Percentiles rank a stretch among this genome's conserved stretches.
phyloP scores from a whole-genome alignment of 2,797 vertebrate species.

The Halcyon badia region DNA sequence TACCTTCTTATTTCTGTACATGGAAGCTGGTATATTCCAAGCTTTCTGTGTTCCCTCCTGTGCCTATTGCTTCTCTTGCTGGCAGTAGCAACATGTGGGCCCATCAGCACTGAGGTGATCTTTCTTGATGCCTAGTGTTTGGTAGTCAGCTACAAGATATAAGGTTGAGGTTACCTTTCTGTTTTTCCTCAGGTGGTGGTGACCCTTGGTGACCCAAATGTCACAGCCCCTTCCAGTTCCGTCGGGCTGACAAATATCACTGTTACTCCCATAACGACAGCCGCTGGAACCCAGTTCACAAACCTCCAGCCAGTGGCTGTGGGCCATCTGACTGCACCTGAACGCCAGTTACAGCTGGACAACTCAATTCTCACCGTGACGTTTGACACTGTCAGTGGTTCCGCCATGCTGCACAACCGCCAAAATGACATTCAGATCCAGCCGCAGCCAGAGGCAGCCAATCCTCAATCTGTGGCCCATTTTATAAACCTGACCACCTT shows the following conservation, averaged over 20 bases:
- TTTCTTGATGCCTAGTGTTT: neutral
- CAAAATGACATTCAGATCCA: conserved; percentile 87
- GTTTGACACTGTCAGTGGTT: conserved; percentile 93
- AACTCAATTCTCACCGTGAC: conserved; percentile 97
- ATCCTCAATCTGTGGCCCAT: conserved; percentile 91
- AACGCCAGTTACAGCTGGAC: conserved; percentile 93
- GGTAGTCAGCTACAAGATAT: neutral
- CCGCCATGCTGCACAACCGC: conserved; percentile 93
- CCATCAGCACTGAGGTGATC: neutral
- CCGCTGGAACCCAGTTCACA: conserved; percentile 90
- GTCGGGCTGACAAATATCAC: conserved; percentile 94
- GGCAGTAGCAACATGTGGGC: neutral
- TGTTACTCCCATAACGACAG: conserved; percentile 90
- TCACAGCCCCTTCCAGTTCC: conserved; percentile 86
- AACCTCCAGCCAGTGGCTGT: conserved; percentile 94
- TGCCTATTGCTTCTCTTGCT: neutral
- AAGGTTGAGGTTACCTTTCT: neutral
- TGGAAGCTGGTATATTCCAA: neutral
- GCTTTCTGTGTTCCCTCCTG: neutral
- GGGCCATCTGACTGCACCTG: conserved; percentile 87
- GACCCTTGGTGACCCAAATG: conserved; percentile 88
- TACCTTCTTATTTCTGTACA: fast-evolving
- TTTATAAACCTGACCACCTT: conserved; percentile 97
- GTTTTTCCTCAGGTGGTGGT: conserved; percentile 90
- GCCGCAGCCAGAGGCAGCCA: conserved; percentile 78